phyloP scores from a whole-genome alignment of 1,140 invertebrate genomes.

The Pollicipes pollicipes region DNA sequence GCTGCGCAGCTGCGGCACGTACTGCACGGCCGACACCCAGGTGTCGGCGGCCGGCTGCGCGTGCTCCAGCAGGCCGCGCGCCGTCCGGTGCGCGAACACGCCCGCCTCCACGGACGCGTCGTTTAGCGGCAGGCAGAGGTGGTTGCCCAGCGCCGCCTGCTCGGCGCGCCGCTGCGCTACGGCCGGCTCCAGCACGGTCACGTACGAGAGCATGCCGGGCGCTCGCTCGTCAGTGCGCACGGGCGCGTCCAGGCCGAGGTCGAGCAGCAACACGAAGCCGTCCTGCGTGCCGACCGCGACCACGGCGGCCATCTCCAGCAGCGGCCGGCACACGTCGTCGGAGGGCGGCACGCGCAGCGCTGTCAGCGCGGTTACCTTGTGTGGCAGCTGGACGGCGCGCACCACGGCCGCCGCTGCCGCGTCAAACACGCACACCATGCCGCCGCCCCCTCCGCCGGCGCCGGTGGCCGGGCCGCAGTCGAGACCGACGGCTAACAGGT shows the following conservation, averaged over 20 bases:
- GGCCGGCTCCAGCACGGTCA: constrained; percentile 14
- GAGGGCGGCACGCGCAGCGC: constrained; percentile 18
- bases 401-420: constrained; percentile 20
- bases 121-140: constrained; percentile 26
- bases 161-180: constrained; percentile 21
- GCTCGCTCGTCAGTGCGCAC: constrained; percentile 6
- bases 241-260: constrained; percentile 35
- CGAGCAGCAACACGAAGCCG: constrained; percentile 39
- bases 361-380: constrained; percentile 23
- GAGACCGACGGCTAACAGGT: not conserved
- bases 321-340: constrained; percentile 22
- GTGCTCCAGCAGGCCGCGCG: constrained; percentile 30
- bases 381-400: constrained; percentile 22
- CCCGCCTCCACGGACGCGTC: constrained; percentile 15
- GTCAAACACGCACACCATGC: constrained; percentile 24
- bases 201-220: not conserved
- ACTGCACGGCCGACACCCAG: constrained; percentile 34
- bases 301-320: constrained; percentile 36
- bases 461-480: not conserved
- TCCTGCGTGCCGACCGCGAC: constrained; percentile 41
- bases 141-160: constrained; percentile 21
- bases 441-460: constrained; percentile 8
- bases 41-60: constrained; percentile 29
- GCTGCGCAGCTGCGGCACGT: constrained; percentile 40
- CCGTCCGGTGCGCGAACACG: constrained; percentile 16